Evolutionary conservation across 2,888 invertebrate species (phyloP).

Genomic region (Mycalesis mineus): DNA sequence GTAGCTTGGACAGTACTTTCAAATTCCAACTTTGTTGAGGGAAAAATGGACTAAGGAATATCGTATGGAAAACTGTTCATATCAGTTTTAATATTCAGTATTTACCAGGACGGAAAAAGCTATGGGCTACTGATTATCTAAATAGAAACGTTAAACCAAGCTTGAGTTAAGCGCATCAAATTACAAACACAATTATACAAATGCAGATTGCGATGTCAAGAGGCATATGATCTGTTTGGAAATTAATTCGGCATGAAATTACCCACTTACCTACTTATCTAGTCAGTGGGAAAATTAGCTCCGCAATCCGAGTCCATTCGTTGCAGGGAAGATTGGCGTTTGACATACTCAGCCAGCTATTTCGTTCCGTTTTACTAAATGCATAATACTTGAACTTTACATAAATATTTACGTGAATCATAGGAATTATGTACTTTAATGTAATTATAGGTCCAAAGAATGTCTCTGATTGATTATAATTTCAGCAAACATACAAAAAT

Average conservation of each 20-base stretch:
- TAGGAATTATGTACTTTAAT: too few species aligned
- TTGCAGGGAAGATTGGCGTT: slow-evolving; percentile 54
- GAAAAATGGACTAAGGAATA: too few species aligned
- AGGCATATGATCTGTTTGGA: slow-evolving; percentile 52
- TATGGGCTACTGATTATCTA: not conserved
- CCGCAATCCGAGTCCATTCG: slow-evolving; percentile 59
- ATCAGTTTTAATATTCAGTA: too few species aligned
- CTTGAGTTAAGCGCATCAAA: not conserved
- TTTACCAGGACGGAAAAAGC: too few species aligned
- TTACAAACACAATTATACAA: slow-evolving; percentile 2
- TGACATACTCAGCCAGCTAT: slow-evolving; percentile 44
- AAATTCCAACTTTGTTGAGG: too few species aligned
- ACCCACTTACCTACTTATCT: slow-evolving; percentile 73
- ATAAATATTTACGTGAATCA: too few species aligned
- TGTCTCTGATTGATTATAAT: too few species aligned
- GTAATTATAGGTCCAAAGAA: too few species aligned
- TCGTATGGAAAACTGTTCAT: too few species aligned
- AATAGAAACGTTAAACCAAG: not conserved
- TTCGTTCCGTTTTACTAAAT: slow-evolving; percentile 8
- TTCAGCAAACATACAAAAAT: too few species aligned
- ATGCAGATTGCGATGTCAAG: slow-evolving; percentile 15
- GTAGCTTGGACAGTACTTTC: too few species aligned
- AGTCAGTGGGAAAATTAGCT: slow-evolving; percentile 72
- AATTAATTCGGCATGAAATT: slow-evolving; percentile 71
- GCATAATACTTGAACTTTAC: too few species aligned